Evolutionary conservation across 1,140 invertebrate species (phyloP).

Genomic region (Procambarus virginalis): DNA sequence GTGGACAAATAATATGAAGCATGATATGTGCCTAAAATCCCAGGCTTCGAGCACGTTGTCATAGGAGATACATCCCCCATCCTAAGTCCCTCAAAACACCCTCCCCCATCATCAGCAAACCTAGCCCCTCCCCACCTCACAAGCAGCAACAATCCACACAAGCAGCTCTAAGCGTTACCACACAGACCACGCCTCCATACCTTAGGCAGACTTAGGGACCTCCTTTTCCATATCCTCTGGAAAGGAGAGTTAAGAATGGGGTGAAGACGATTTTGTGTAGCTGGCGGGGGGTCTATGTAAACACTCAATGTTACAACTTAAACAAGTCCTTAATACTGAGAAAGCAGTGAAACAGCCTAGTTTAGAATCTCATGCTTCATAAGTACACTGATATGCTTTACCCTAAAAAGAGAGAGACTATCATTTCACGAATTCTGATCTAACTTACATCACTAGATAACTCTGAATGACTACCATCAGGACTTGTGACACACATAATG

Average conservation of each 20-base stretch:
- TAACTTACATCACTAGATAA: not conserved
- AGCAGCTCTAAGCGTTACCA: conserved; percentile 35
- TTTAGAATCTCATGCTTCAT: not conserved
- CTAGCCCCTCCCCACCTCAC: not conserved
- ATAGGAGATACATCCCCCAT: too few species aligned
- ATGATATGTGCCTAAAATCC: not conserved
- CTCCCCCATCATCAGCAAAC: not conserved
- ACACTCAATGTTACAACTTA: not conserved
- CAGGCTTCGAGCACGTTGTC: not conserved
- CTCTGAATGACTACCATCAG: not conserved
- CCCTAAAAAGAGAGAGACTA: too few species aligned
- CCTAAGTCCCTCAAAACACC: too few species aligned
- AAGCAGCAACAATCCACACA: not conserved
- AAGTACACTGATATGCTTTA: too few species aligned
- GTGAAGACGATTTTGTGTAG: conserved; percentile 29
- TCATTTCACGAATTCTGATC: too few species aligned
- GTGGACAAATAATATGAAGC: not conserved
- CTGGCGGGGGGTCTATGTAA: not conserved
- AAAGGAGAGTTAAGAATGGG: conserved; percentile 49
- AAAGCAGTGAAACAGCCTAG: not conserved
- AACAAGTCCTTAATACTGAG: not conserved
- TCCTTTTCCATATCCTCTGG: conserved; percentile 69
- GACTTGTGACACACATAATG: not conserved
- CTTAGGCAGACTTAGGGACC: conserved; percentile 70
- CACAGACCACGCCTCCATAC: conserved; percentile 64